These are phyloP conservation scores for Pristionchus arcanus DNA, from an alignment of 2,888 invertebrate species.

Conservation along the genomic window DNA sequence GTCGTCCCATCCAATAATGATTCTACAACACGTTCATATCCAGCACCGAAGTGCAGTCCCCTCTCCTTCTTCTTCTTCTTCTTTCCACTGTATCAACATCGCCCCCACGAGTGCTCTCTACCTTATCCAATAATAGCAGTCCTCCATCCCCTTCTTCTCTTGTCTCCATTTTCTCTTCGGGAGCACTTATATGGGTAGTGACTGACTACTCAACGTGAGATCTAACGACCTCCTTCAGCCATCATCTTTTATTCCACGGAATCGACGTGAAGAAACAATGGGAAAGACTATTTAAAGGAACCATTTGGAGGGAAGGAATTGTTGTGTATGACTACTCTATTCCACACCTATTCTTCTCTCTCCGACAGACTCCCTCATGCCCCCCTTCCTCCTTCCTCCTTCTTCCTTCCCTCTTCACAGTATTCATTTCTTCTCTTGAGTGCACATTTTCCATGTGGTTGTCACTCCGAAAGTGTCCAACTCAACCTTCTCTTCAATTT, in stretches of 20 bases:
- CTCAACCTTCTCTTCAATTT: constrained; percentile 33
- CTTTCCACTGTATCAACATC: neutral
- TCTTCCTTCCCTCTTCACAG: neutral
- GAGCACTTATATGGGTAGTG: neutral
- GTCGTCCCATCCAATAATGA: neutral
- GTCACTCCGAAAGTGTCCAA: neutral
- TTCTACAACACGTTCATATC: neutral
- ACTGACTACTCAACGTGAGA: neutral
- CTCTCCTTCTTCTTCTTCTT: neutral
- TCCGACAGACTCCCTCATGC: neutral
- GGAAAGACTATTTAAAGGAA: neutral
- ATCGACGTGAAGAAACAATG: neutral
- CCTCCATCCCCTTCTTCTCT: neutral
- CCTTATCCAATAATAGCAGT: constrained; percentile 1
- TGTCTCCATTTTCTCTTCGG: neutral
- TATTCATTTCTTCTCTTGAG: neutral
- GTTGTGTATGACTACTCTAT: constrained; percentile 20
- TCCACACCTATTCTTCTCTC: constrained; percentile 6
- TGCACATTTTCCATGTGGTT: neutral
- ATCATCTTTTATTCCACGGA: neutral
- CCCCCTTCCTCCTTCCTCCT: neutral
- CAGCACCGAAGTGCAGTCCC: neutral
- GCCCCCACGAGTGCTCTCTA: neutral
- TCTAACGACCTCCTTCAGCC: neutral
- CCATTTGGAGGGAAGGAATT: neutral